Percentiles rank a stretch among this genome's conserved stretches.
Conservation (phyloP, 2,888 invertebrate species). For the Portevinia maculata region DNA sequence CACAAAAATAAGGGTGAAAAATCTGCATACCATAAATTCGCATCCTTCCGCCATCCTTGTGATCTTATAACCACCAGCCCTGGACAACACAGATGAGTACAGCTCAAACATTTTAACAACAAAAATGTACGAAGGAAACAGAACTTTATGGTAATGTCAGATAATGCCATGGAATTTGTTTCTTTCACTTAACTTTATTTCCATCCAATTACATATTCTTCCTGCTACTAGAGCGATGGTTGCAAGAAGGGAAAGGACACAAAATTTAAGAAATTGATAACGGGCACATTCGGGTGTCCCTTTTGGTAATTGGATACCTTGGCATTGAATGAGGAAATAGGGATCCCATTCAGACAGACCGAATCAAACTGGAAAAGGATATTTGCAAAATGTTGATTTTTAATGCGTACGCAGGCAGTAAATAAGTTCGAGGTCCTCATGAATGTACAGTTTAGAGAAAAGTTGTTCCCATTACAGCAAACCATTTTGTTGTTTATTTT, state of each 20-base stretch:
- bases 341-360: conserved; percentile 20
- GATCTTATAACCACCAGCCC: background rate
- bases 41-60: conserved; percentile 8
- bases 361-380: conserved; percentile 58
- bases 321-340: conserved; percentile 40
- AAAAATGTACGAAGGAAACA: conserved; percentile 51
- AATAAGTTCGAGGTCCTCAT: conserved; percentile 53
- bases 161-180: conserved; percentile 71
- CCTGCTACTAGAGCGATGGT: conserved; percentile 11
- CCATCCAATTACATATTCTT: conserved; percentile 72
- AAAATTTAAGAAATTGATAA: conserved; percentile 53
- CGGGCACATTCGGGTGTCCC: conserved; percentile 67
- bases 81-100: conserved; percentile 23
- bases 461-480: conserved; percentile 4
- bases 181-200: conserved; percentile 73
- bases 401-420: conserved; percentile 71
- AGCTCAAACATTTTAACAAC: conserved; percentile 63
- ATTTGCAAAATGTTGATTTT: conserved; percentile 73
- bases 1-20: conserved; percentile 37
- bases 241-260: background rate
- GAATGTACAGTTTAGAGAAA: conserved; percentile 24
- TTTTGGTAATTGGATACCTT: conserved; percentile 69
- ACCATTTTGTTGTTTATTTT: background rate
- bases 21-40: conserved; percentile 69
- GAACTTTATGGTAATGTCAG: conserved; percentile 72